phyloP scores from a whole-genome alignment of 2,888 invertebrate genomes.

The Drosophila nr. fundita region DNA sequence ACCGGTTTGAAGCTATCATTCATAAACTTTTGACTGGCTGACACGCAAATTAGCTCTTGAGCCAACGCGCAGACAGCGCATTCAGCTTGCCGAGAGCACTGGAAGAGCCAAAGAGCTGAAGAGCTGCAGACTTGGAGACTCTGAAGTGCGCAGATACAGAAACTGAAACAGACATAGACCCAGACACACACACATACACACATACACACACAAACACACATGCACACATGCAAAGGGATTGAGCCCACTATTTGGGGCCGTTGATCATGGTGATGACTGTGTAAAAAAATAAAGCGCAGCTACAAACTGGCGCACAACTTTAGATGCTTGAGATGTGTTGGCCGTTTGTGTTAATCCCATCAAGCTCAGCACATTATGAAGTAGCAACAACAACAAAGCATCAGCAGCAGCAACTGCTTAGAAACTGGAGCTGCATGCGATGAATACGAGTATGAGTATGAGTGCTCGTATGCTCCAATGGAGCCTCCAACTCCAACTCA shows the following conservation, averaged over 20 bases:
- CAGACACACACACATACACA: conserved; percentile 23
- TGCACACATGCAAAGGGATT: conserved; percentile 4
- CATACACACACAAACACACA: conserved; percentile 31
- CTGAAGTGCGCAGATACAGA: conserved; percentile 62
- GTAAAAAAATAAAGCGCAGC: conserved; percentile 69
- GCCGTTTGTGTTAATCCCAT: conserved; percentile 82
- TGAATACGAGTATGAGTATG: conserved; percentile 36
- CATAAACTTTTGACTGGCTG: conserved; percentile 73
- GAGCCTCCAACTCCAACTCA: conserved; percentile 44
- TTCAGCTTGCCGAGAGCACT: conserved; percentile 44
- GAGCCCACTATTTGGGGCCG: conserved; percentile 40
- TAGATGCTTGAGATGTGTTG: conserved; percentile 80
- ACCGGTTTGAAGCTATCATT: conserved; percentile 75
- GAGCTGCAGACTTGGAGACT: conserved; percentile 55
- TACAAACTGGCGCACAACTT: conserved; percentile 76
- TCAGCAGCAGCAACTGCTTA: conserved; percentile 51
- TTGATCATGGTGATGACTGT: conserved; percentile 74
- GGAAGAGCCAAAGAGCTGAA: conserved; percentile 43
- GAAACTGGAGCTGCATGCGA: conserved; percentile 74
- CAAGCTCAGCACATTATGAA: conserved; percentile 75
- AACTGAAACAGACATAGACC: conserved; percentile 47
- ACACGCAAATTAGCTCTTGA: conserved; percentile 80
- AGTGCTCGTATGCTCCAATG: conserved; percentile 58
- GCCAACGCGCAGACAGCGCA: conserved; percentile 71
- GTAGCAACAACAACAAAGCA: conserved; percentile 71